phyloP scores from a whole-genome alignment of 2,113 vertebrate species.

The Micromys minutus region DNA sequence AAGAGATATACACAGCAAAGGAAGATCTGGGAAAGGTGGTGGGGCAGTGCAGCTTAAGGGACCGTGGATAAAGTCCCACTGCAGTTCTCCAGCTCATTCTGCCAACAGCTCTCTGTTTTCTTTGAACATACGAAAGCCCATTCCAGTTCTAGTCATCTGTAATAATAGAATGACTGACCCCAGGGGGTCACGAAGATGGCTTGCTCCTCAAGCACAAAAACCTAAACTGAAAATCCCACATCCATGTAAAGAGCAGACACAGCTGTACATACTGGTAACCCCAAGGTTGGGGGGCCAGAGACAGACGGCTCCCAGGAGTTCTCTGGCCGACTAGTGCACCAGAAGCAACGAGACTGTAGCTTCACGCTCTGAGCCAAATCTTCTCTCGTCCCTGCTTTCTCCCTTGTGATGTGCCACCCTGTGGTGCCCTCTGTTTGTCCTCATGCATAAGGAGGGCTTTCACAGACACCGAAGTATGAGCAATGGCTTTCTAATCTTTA shows the following conservation, averaged over 20 bases:
- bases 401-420: no score
- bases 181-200: neutral
- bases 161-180: neutral
- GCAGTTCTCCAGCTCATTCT: neutral
- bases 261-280: neutral
- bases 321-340: neutral
- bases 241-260: neutral
- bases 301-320: neutral
- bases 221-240: neutral
- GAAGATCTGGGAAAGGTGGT: neutral
- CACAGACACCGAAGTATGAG: neutral
- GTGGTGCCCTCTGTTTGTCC: no score
- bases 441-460: neutral
- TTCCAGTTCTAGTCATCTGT: neutral
- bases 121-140: neutral
- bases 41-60: neutral
- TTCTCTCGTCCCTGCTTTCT: neutral
- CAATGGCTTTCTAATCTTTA: neutral
- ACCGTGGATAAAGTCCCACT: neutral
- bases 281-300: no score
- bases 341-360: neutral
- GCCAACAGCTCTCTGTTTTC: neutral
- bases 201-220: neutral
- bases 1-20: neutral
- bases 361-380: neutral